These are phyloP conservation scores for Cantharis lateralis DNA, from an alignment of 2,888 invertebrate genomes.

Conservation along the genomic window DNA sequence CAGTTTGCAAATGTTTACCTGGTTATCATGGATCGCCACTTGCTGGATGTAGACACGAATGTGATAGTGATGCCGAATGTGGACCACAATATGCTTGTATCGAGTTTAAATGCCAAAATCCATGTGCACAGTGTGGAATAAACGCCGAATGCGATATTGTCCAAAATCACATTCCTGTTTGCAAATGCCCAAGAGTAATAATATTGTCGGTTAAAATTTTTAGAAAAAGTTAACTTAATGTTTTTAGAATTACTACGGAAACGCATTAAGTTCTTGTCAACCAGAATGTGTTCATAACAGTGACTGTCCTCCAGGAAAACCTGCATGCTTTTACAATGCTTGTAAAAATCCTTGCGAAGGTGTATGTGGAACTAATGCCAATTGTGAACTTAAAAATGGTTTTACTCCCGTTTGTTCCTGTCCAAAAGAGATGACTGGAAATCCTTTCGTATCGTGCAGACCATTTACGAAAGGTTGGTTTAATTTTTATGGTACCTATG, in stretches of 20 bases:
- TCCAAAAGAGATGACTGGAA: slow-evolving; percentile 84
- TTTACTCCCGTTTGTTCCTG: slow-evolving; percentile 85
- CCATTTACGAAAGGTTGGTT: slow-evolving; percentile 77
- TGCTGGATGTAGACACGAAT: slow-evolving; percentile 80
- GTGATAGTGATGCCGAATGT: slow-evolving; percentile 78
- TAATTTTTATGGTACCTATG: background rate
- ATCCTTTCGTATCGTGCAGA: slow-evolving; percentile 81
- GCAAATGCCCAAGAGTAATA: slow-evolving; percentile 77
- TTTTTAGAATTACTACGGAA: slow-evolving; percentile 74
- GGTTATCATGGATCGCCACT: slow-evolving; percentile 79
- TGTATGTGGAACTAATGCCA: slow-evolving; percentile 78
- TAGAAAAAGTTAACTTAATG: background rate
- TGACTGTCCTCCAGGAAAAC: slow-evolving; percentile 78
- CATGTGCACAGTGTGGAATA: slow-evolving; percentile 76
- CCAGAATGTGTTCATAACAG: slow-evolving; percentile 80
- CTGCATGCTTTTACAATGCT: slow-evolving; percentile 80
- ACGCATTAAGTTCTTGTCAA: slow-evolving; percentile 74
- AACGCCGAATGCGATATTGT: slow-evolving; percentile 80
- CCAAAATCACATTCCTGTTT: slow-evolving; percentile 73
- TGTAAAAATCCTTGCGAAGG: slow-evolving; percentile 84
- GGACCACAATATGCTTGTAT: slow-evolving; percentile 72
- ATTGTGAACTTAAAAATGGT: slow-evolving; percentile 73
- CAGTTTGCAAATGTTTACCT: slow-evolving; percentile 78
- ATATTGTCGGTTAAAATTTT: background rate
- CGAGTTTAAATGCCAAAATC: slow-evolving; percentile 74